These are phyloP conservation scores for Lordiphosa andalusiaca DNA, from an alignment of 2,888 invertebrate species.

Conservation along the genomic window DNA sequence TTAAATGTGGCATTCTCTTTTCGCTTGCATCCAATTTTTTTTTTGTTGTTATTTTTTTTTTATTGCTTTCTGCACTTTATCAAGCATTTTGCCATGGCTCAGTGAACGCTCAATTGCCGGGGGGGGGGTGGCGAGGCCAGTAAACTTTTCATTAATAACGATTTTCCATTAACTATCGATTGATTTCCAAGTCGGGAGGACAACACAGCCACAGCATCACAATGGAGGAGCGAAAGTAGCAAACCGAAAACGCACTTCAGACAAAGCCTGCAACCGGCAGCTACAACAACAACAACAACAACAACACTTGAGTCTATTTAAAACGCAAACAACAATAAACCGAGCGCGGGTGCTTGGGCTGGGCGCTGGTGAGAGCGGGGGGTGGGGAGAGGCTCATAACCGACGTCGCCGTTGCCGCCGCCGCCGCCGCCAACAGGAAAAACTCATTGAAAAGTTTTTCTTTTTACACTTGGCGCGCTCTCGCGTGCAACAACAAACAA, in stretches of 20 bases:
- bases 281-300: conserved; percentile 34
- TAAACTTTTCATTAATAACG: conserved; percentile 80
- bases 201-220: conserved; percentile 38
- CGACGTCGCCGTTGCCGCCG: conserved; percentile 41
- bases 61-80: conserved; percentile 72
- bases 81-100: conserved; percentile 76
- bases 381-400: conserved; percentile 61
- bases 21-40: conserved; percentile 24
- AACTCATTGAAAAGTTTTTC: conserved; percentile 78
- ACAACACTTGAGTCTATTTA: conserved; percentile 74
- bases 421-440: conserved; percentile 65
- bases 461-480: conserved; percentile 67
- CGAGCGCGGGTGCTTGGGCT: conserved; percentile 13
- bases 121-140: conserved; percentile 26
- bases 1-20: conserved; percentile 64
- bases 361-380: background rate
- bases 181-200: conserved; percentile 67
- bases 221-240: conserved; percentile 60
- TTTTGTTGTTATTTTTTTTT: conserved; percentile 42
- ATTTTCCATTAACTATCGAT: conserved; percentile 81
- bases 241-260: conserved; percentile 70
- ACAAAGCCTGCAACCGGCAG: conserved; percentile 68
- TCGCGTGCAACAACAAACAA: conserved; percentile 41
- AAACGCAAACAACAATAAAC: conserved; percentile 74
- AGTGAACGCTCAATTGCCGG: conserved; percentile 71